These are phyloP conservation scores for Andinoacara biseriatus DNA, from an alignment of 2,113 vertebrate genomes.

Conservation along the genomic window DNA sequence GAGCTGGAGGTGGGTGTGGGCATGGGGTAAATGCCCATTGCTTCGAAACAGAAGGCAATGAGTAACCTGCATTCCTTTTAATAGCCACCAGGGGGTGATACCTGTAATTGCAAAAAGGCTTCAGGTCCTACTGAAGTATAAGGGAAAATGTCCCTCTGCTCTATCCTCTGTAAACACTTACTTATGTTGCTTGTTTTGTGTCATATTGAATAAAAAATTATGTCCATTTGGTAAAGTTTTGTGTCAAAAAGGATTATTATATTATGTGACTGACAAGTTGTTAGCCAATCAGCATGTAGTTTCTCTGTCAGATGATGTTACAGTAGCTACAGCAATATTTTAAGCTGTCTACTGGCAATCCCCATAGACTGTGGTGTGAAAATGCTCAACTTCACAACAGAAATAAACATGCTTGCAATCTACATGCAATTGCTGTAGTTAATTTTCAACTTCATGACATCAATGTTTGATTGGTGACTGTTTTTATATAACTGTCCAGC, in stretches of 20 bases:
- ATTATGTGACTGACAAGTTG: neutral
- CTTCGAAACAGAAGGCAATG: neutral
- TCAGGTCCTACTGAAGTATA: neutral
- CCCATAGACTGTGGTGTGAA: no score
- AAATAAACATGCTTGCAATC: no score
- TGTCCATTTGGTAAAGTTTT: neutral
- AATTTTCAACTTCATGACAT: no score
- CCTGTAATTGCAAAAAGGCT: neutral
- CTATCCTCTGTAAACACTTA: neutral
- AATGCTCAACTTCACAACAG: no score
- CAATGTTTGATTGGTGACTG: no score
- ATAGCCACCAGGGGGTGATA: neutral
- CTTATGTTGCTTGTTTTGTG: neutral
- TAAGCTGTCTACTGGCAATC: no score
- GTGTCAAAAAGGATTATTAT: no score
- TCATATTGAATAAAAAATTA: neutral
- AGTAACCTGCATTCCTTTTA: neutral
- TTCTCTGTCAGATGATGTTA: no score
- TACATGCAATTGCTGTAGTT: no score
- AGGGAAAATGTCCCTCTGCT: neutral
- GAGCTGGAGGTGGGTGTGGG: no score
- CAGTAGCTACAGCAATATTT: no score
- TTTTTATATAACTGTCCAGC: no score
- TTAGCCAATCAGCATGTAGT: neutral
- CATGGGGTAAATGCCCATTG: neutral